Evolutionary conservation across 1,140 invertebrate species (phyloP), one percentile per base, ranked within the genome.

Genomic region (Triops longicaudatus): DNA sequence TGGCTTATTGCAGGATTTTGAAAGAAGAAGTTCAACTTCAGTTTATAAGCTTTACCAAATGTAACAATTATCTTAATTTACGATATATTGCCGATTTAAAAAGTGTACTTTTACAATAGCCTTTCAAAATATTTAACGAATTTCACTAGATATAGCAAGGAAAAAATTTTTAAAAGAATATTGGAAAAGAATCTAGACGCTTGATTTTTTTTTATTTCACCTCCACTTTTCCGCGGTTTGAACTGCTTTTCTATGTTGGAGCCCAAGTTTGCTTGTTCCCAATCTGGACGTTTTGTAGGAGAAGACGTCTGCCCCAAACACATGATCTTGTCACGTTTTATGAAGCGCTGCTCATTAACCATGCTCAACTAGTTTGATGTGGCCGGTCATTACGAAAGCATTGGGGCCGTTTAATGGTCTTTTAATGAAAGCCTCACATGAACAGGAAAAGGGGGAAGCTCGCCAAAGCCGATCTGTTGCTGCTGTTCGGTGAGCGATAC

Each of bases 281-380:
- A 3, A 63, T 22, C 22, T n/a, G 9, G 6, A 6, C 50, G 14
- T 17, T 63, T 63, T 17, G 14, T 63, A 5, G 14, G 22, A 63
- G 50, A 63, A 63, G 50, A 63, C 14, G 50, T 63, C 50, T 14
- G 50, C 50, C 50, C 50, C 17, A 14, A 6, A 17, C 10, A 63
- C 50, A 63, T 63, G 50, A 63, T 63, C 14, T 14, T 63, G 50
- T 63, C 50, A 63, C 50, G 50, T 63, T 63, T 63, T 63, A 63
- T 63, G 50, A 63, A 63, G 50, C 50, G 14, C 50, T 63, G 50
- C 50, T 63, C 50, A 10, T 63, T 63, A 63, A 63, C 50, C 50
- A 63, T 63, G 50, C 50, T 14, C 50, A 63, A 22, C 17, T 63
- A n/a, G 50, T 63, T 63, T 63, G 50, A 63, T 63, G 50, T 17